Evolutionary conservation across 1,140 invertebrate genomes (phyloP).

Genomic region (Trialeurodes vaporariorum): DNA sequence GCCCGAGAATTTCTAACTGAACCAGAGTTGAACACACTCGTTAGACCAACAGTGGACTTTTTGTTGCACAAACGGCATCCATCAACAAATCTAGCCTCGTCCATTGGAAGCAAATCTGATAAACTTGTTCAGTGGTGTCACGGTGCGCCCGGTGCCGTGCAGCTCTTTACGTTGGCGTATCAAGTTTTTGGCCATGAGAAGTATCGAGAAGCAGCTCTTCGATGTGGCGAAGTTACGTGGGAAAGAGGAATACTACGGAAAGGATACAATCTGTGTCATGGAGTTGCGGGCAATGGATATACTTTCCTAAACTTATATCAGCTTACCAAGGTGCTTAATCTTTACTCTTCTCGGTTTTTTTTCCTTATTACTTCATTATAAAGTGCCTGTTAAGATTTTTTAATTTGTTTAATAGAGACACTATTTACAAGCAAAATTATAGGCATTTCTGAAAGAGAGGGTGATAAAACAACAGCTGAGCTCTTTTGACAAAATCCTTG

Average conservation of each 20-base stretch:
- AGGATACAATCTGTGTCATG: slow-evolving; percentile 87
- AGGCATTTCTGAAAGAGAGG: too few species aligned
- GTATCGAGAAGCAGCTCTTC: slow-evolving; percentile 58
- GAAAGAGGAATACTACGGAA: slow-evolving; percentile 70
- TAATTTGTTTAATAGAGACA: too few species aligned
- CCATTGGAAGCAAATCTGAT: slow-evolving; percentile 53
- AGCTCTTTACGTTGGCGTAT: slow-evolving; percentile 60
- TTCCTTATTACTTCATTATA: too few species aligned
- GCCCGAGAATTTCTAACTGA: slow-evolving; percentile 40
- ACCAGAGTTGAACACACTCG: slow-evolving; percentile 41
- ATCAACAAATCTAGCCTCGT: slow-evolving; percentile 82
- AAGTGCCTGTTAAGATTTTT: too few species aligned
- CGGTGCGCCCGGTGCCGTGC: slow-evolving; percentile 77
- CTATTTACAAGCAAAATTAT: too few species aligned
- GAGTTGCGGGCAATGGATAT: slow-evolving; percentile 83
- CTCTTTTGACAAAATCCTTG: too few species aligned
- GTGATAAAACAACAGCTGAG: too few species aligned
- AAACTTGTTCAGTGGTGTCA: slow-evolving; percentile 91
- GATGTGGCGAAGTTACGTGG: slow-evolving; percentile 73
- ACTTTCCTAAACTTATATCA: slow-evolving; percentile 71
- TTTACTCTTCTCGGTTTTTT: too few species aligned
- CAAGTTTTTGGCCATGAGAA: slow-evolving; percentile 61
- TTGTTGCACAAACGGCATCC: slow-evolving; percentile 45
- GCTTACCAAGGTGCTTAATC: slow-evolving; percentile 52
- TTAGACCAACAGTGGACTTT: slow-evolving; percentile 53